phyloP scores from a whole-genome alignment of 1,140 invertebrate species.

The Drosophila grimshawi region DNA sequence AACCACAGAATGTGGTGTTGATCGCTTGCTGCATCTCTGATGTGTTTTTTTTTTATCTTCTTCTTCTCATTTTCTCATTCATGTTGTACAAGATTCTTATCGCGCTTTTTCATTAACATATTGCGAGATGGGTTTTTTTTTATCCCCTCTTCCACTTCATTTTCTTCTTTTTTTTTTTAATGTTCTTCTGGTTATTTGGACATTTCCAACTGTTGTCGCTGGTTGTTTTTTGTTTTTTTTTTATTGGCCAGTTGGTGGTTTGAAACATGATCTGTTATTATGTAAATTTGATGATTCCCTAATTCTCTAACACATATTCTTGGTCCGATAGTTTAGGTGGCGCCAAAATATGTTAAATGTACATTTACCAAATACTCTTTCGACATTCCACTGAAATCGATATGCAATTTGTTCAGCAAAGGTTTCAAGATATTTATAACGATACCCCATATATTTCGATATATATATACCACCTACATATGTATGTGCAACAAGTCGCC shows the following conservation, averaged over 20 bases:
- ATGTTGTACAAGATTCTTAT: slow-evolving; percentile 79
- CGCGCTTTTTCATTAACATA: slow-evolving; percentile 74
- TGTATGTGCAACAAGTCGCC: not conserved
- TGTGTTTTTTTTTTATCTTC: not conserved
- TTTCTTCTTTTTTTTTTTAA: slow-evolving; percentile 58
- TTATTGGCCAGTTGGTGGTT: slow-evolving; percentile 27
- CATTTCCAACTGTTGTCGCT: slow-evolving; percentile 69
- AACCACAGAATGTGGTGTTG: slow-evolving; percentile 66
- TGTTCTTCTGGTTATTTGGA: slow-evolving; percentile 54
- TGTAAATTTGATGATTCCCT: slow-evolving; percentile 81
- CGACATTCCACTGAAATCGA: slow-evolving; percentile 30
- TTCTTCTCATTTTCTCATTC: slow-evolving; percentile 64
- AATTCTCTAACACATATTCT: slow-evolving; percentile 77
- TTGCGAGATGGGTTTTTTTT: slow-evolving; percentile 50
- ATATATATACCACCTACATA: not conserved
- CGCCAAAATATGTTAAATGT: slow-evolving; percentile 55
- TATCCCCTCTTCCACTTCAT: not conserved
- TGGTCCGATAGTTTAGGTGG: slow-evolving; percentile 40
- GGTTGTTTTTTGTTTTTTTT: slow-evolving; percentile 16
- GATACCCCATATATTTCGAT: not conserved
- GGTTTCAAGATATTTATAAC: not conserved
- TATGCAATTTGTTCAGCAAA: slow-evolving; percentile 33
- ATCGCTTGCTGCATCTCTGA: slow-evolving; percentile 50
- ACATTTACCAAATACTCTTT: slow-evolving; percentile 13
- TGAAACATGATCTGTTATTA: slow-evolving; percentile 80